Evolutionary conservation across 2,113 vertebrate genomes (phyloP), one percentile per base, ranked within the genome.

Genomic region (Pelvicachromis taeniatus): DNA sequence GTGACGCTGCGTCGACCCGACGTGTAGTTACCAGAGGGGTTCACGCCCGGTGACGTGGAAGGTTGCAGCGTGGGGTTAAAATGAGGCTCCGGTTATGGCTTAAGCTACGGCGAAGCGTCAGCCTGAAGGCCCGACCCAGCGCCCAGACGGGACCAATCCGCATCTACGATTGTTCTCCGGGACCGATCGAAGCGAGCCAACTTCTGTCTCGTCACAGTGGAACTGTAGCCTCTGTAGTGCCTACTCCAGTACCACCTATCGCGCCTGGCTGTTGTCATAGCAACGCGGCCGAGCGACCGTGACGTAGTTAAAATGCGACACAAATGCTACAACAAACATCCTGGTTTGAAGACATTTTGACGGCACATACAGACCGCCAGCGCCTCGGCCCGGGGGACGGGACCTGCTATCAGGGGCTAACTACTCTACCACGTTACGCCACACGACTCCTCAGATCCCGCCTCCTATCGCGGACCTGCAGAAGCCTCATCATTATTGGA

Each of bases 51-150:
- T 31, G 17, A 59, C 4, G 10, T 21, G 53, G 10, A 54, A 54
- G n/a, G 56, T 31, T 31, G 55, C 26, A 58, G 55, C 7, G 13
- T 16, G 55, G 26, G 55, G 16, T 58, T 31, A 16, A 58, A 58
- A 16, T 5, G 4, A 2, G 5, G n/a, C 13, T 29, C 55, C 7
- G 13, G 29, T 29, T 58, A 16, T 3, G 23, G 55, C 13, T 1
- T 29, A 0, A 58, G 13, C 55, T 29, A 31, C 7, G 55, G 3
- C 7, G 56, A 58, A 4, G 56, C 7, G 0, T 58, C 26, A 8
- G 31, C 26, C 26, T 31, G 26, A 26, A 58, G 31, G 31, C 0
- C 56, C 56, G 4, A 29, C 29, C 29, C 29, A 29, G 4, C 29
- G 29, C 3, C 14, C 14, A 31, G 56, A 9, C 56, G 16, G 56